Conservation (phyloP, 1,140 invertebrate species). For the Oncopodura yosiiana region DNA sequence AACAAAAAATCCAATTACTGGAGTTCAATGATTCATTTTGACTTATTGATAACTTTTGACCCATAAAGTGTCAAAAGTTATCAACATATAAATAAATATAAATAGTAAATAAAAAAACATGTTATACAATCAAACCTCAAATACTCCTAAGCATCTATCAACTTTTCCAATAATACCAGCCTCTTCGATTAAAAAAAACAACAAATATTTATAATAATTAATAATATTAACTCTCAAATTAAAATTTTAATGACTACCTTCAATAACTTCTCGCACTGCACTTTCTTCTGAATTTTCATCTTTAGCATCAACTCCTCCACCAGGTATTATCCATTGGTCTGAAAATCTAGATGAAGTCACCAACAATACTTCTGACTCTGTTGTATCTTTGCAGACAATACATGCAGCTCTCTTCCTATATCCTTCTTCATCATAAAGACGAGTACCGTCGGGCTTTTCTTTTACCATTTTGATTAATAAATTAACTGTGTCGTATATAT, state of each 20-base stretch:
- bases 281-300: constrained; percentile 68
- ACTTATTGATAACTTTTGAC: no score
- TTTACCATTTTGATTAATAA: constrained; percentile 65
- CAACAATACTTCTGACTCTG: constrained; percentile 82
- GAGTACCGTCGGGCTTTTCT: constrained; percentile 84
- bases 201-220: no score
- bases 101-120: no score
- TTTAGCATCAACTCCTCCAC: constrained; percentile 80
- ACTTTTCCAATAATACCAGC: constrained; percentile 82
- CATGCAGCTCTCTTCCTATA: constrained; percentile 83
- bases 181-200: no score
- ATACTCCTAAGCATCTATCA: constrained; percentile 76
- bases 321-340: constrained; percentile 87
- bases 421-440: constrained; percentile 88
- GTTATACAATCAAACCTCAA: no score
- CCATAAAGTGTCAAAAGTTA: no score
- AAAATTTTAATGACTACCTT: no score
- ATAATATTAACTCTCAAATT: no score
- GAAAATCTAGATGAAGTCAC: constrained; percentile 79
- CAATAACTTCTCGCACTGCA: constrained; percentile 81
- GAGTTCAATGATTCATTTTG: no score
- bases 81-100: no score
- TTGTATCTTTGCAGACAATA: constrained; percentile 81
- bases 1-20: not conserved
- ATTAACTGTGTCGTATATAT: no score